Base-by-base conservation (phyloP, 1,140 invertebrate genomes). In the Pararge aegeria region DNA sequence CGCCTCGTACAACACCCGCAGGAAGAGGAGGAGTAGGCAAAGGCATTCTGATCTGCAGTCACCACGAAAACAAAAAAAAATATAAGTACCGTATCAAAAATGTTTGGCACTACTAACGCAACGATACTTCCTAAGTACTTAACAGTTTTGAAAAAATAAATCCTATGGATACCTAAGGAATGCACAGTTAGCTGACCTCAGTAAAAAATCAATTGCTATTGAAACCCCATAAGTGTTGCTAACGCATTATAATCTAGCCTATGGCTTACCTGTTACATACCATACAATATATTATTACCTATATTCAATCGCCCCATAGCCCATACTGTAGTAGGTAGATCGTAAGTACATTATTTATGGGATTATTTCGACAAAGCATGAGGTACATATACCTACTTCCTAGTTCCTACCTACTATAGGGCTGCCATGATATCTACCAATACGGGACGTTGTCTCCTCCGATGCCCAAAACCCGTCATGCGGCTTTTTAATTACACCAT, bases 161-260 rank as follows among this genome's bases (percentile, higher is more conserved):
- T n/a, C n/a, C n/a, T n/a, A n/a, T n/a, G 7, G 10, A 1, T 10
- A 34, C 30, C 7, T 12, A 34, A 34, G 1, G 9, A 34, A 34
- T 34, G 30, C 30, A 34, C 30, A 34, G 30, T 12, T 34, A 12
- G 10, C 30, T 34, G 7, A 12, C 30, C 30, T 6, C 9, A 38
- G 9, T 6, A 12, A 13, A 38, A 55, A 50, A 49, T 57, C 46
- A 50, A 57, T 49, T 57, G 20, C 21, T n/a, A 34, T 29, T 30
- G 73, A 75, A 75, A 58, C 73, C 70, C 52, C 37, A 27, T 42
- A 70, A 73, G 61, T 62, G 30, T 34, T 34, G 30, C 30, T 34
- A 34, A 34, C 30, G 30, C 30, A 34, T 4, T 27, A 27, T 4
- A 7, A 27, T 7, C 27, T 27, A 9, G 5, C 27, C 27, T 34